Conservation (phyloP, 1,140 invertebrate genomes). For the Drosophila trapezifrons region DNA sequence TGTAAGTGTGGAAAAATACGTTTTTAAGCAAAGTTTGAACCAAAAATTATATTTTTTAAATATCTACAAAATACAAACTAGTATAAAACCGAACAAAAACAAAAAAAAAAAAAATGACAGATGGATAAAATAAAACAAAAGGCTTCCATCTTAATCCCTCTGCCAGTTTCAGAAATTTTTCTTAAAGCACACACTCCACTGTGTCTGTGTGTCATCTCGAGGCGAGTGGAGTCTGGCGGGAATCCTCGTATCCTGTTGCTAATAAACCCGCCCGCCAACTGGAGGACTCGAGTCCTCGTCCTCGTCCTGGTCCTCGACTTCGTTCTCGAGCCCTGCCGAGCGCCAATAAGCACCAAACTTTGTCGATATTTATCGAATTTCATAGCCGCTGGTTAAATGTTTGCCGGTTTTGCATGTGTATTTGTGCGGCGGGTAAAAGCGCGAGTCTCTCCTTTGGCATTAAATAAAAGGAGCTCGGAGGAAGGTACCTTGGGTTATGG, state of each 20-base stretch:
- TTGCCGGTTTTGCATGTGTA: conserved; percentile 67
- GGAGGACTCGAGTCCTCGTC: conserved; percentile 39
- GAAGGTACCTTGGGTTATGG: background rate
- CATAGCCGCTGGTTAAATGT: conserved; percentile 79
- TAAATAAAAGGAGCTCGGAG: conserved; percentile 9
- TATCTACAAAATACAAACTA: background rate
- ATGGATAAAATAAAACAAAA: no score
- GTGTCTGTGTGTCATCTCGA: conserved; percentile 24
- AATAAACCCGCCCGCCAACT: conserved; percentile 65
- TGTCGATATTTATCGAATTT: conserved; percentile 81
- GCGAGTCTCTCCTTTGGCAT: conserved; percentile 35
- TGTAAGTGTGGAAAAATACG: background rate
- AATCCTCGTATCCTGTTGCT: conserved; percentile 69
- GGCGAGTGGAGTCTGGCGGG: conserved; percentile 10
- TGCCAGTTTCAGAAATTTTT: no score
- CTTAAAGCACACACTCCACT: background rate
- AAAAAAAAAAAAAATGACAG: no score
- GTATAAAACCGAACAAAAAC: background rate
- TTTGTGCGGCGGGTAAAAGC: conserved; percentile 18
- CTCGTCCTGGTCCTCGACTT: conserved; percentile 31
- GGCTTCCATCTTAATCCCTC: no score
- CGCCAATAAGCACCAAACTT: conserved; percentile 69
- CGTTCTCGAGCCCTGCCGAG: conserved; percentile 33
- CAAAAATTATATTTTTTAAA: background rate
- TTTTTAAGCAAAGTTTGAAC: background rate